Evolutionary conservation across 2,888 invertebrate genomes (phyloP), one percentile per base, ranked within the genome.

Genomic region (Molorchus minor): DNA sequence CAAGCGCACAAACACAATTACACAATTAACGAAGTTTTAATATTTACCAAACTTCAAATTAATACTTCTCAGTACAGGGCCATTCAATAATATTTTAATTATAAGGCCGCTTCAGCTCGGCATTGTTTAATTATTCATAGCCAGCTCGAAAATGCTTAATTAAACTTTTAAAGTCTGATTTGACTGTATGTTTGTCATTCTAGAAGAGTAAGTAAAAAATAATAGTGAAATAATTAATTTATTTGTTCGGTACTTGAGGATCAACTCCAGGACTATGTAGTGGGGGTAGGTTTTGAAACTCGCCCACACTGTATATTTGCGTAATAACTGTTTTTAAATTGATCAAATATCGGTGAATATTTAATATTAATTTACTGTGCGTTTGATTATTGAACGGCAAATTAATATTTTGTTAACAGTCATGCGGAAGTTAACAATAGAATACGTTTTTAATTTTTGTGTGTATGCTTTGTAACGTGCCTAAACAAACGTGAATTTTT

Each of bases 11-110:
- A 79, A 79, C 79, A 78, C 79, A 78, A 78, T 79, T 78, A 78
- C 76, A 76, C 78, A 76, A 78, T 78, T 77, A 77, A 77, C 75
- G 74, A 79, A 79, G 77, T 79, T 79, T 77, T 78, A 78, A 79
- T 79, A 78, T 79, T 79, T 79, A 76, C 77, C 74, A 76, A 78
- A 78, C 79, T 77, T 77, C 77, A 77, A 78, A 79, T 79, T 79
- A 78, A 77, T 79, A 76, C 71, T 74, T 75, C 73, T 74, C 71
- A 69, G 70, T 68, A 69, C 71, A 74, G 74, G 72, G 73, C 70
- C 69, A 75, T 76, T 76, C 76, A 30, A 52, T 51, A 51, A 51
- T 52, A 52, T 52, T 52, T 52, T 52, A 52, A 52, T 52, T 52
- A 52, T 40, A 41, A 30, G 40, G 8, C 52, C 15, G 41, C 30